Evolutionary conservation across 2,888 invertebrate genomes (phyloP), one percentile per base, ranked within the genome.

Genomic region (Plagiodera versicolora): DNA sequence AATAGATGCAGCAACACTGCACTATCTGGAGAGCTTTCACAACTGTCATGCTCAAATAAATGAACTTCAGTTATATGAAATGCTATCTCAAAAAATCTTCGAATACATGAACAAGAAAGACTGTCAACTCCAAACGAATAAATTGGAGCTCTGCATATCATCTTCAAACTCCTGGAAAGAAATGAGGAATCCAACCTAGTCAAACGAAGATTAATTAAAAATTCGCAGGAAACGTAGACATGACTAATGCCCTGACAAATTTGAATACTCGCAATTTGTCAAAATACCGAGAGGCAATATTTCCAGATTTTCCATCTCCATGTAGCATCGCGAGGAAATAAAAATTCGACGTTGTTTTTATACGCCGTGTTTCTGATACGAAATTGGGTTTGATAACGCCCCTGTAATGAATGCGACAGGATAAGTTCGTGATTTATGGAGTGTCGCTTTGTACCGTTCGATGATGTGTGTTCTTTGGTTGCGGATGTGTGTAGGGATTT

Each of bases 251-350:
- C 60, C 60, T 56, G 62, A 64, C 66, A 60, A 51, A 52, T 62
- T 62, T 58, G 60, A 66, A 62, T 62, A 63, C 66, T 57, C 60
- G 62, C 64, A 64, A 64, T 66, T 64, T 66, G 66, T 66, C 66
- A 66, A 56, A 66, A 66, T 64, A 62, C 61, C 56, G 60, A 58
- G 56, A 51, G 56, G 66, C 64, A 64, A 64, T 64, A 66, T 64
- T 64, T 63, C 52, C 61, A 63, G 46, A 48, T 60, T 65, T 54
- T 53, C 56, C 62, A 44, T 58, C 58, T 55, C 58, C 51, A 32
- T 58, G 49, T 20, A n/a, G 18, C 28, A 10, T 35, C 16, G 24
- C 44, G 46, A 58, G 50, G 58, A 53, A 60, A 66, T 63, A 62
- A 62, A n/a, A 63, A 66, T 53, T 18, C 54, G 50, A 58, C 61